A percentile compares a stretch with the other conserved stretches of the same genome.
These are phyloP conservation scores for Chironomus tentans DNA, from an alignment of 2,888 invertebrate species.

Conservation along the genomic window DNA sequence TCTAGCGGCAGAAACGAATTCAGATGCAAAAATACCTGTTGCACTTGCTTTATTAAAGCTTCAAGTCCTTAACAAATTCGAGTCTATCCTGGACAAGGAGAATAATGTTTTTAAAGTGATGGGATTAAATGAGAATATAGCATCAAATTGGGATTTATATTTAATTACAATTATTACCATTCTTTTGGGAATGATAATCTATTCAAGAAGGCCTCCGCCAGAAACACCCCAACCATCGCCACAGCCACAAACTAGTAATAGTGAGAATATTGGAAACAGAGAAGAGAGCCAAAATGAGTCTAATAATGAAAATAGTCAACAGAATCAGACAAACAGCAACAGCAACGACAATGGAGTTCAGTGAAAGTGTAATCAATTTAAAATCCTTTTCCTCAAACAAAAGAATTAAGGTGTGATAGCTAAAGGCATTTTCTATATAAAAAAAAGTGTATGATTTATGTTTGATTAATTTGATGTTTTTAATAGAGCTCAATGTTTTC, in stretches of 20 bases:
- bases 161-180: slow-evolving; percentile 73
- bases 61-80: slow-evolving; percentile 62
- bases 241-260: neutral
- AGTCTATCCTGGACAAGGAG: slow-evolving; percentile 53
- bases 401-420: slow-evolving; percentile 12
- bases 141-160: slow-evolving; percentile 92
- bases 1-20: slow-evolving; percentile 83
- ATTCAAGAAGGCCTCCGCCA: slow-evolving; percentile 56
- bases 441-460: neutral
- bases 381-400: neutral
- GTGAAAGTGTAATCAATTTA: neutral
- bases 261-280: neutral
- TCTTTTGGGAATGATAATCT: slow-evolving; percentile 72
- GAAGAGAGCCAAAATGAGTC: neutral
- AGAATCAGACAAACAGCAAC: neutral
- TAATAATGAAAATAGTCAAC: neutral
- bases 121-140: slow-evolving; percentile 59
- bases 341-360: neutral
- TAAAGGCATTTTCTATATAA: slow-evolving; percentile 15
- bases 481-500: neutral
- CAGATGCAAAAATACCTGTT: slow-evolving; percentile 90
- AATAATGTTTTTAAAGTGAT: slow-evolving; percentile 55
- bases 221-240: neutral
- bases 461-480: neutral
- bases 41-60: slow-evolving; percentile 81